Conservation (phyloP, 2,888 invertebrate genomes). For the Ormyrus pomaceus region DNA sequence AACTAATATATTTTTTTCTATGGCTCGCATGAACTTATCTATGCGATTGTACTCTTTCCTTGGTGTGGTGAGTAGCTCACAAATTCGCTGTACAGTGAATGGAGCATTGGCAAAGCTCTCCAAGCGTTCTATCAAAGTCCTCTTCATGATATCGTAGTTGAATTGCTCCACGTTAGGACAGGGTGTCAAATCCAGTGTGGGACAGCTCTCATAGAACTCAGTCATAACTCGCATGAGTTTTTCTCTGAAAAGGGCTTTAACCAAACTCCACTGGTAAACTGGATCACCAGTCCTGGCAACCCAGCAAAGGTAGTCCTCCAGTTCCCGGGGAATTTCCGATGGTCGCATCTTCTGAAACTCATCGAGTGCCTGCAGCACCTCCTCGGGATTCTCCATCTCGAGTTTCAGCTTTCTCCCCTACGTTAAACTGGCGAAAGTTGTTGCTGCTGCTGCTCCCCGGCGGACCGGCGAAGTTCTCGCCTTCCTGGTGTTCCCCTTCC, state of each 20-base stretch:
- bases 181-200: conserved; percentile 86
- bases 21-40: conserved; percentile 97
- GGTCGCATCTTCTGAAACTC: conserved; percentile 88
- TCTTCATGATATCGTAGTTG: conserved; percentile 92
- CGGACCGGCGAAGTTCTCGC: conserved; percentile 4
- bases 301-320: conserved; percentile 92
- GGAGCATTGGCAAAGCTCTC: conserved; percentile 93
- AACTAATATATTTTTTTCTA: conserved; percentile 96
- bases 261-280: conserved; percentile 92
- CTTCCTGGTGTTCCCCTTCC: neutral
- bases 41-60: conserved; percentile 95
- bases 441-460: neutral
- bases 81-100: conserved; percentile 96
- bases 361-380: conserved; percentile 88
- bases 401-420: neutral
- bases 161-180: conserved; percentile 95
- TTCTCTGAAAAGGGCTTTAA: conserved; percentile 91
- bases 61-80: conserved; percentile 94
- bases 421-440: neutral
- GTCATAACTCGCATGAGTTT: conserved; percentile 91
- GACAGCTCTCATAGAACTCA: conserved; percentile 90
- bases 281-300: conserved; percentile 97
- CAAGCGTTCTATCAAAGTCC: conserved; percentile 86
- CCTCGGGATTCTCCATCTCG: conserved; percentile 89
- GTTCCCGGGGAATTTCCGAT: conserved; percentile 89